Percentiles rank a stretch among this genome's conserved stretches.
Conservation (phyloP, 2,113 vertebrate species). For the Bufo gargarizans region DNA sequence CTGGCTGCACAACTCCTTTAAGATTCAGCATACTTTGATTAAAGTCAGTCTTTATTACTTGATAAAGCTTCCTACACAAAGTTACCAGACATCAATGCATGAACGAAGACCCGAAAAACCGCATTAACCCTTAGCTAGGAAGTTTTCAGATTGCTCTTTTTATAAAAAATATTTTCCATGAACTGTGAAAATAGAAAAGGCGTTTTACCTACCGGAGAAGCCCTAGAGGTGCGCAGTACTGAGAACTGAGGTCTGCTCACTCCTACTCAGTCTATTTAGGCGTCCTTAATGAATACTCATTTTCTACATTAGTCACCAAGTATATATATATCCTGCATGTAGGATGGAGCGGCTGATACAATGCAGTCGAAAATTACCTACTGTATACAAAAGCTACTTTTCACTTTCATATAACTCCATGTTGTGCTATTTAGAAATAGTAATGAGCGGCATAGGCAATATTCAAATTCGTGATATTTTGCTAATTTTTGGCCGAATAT, state of each 20-base stretch:
- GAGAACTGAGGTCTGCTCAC: conserved; percentile 7
- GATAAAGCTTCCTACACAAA: not conserved
- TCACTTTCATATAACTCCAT: not conserved
- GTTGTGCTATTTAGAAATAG: not conserved
- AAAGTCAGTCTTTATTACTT: not conserved
- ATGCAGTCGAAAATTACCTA: not conserved
- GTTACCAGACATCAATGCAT: not conserved
- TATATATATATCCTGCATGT: conserved; percentile 17
- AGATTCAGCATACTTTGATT: not conserved
- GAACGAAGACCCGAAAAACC: not conserved
- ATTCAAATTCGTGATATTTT: too few relatives aligned
- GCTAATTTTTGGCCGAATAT: too few relatives aligned
- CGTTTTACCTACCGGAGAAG: conserved; percentile 10
- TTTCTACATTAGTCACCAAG: conserved; percentile 31
- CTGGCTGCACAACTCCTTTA: not conserved
- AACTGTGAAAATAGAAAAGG: conserved; percentile 1
- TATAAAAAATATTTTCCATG: conserved; percentile 11
- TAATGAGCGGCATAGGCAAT: too few relatives aligned
- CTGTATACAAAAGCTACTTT: not conserved
- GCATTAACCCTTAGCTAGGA: not conserved
- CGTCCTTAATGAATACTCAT: not conserved
- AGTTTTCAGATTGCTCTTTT: conserved; percentile 1
- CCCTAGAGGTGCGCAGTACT: not conserved
- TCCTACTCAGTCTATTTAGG: conserved; percentile 38
- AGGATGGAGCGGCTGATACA: not conserved